phyloP scores from a whole-genome alignment of 2,888 invertebrate species.

The Microctonus aethiopoides region DNA sequence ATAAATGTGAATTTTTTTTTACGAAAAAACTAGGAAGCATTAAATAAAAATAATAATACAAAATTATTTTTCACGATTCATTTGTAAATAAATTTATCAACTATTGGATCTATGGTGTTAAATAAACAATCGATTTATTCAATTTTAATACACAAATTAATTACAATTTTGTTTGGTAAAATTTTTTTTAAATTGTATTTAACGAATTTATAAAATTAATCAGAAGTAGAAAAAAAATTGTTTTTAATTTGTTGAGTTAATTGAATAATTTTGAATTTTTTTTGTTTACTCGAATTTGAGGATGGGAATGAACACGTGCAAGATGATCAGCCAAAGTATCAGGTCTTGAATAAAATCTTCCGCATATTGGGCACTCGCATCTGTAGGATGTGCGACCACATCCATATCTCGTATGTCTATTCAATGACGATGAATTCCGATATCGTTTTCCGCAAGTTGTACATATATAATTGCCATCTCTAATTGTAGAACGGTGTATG shows the following conservation, averaged over 20 bases:
- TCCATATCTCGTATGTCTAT: conserved; percentile 59
- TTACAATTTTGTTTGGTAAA: neutral
- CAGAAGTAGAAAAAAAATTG: no score
- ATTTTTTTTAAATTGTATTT: no score
- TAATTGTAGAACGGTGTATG: conserved; percentile 36
- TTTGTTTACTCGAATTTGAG: neutral
- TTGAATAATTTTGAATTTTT: conserved; percentile 21
- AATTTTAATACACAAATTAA: neutral
- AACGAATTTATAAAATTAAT: no score
- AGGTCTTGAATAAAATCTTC: conserved; percentile 55
- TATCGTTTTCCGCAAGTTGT: conserved; percentile 55
- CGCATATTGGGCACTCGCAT: conserved; percentile 55
- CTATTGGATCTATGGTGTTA: neutral
- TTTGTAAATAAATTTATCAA: neutral
- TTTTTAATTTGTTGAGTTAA: neutral
- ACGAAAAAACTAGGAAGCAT: neutral
- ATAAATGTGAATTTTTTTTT: neutral
- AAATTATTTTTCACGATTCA: neutral
- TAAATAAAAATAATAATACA: neutral
- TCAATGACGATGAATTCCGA: conserved; percentile 59
- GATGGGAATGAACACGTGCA: conserved; percentile 44
- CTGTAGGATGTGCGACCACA: conserved; percentile 58
- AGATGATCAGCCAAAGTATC: conserved; percentile 57
- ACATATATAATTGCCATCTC: conserved; percentile 50
- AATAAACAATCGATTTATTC: neutral